phyloP scores from a whole-genome alignment of 1,140 invertebrate species.

The Cyclina sinensis region DNA sequence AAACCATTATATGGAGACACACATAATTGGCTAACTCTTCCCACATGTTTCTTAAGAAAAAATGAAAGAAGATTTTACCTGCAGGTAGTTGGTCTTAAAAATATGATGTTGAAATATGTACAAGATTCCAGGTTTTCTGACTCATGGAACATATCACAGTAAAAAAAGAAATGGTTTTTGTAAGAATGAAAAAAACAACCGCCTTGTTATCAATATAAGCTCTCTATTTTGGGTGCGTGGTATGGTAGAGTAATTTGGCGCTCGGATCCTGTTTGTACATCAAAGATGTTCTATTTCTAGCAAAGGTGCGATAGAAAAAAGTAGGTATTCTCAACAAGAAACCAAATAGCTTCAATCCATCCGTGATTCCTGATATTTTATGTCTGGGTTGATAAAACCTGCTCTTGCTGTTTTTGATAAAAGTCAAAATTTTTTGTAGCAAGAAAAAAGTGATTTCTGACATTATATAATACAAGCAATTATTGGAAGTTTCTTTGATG shows the following conservation, averaged over 20 bases:
- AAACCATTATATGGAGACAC: too few species aligned
- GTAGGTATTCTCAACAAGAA: not conserved
- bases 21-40: too few species aligned
- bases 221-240: not conserved
- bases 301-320: not conserved
- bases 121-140: not conserved
- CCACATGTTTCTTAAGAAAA: too few species aligned
- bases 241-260: slow-evolving; percentile 14
- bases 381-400: too few species aligned
- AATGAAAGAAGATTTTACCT: too few species aligned
- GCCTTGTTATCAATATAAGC: not conserved
- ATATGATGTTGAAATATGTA: not conserved
- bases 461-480: too few species aligned
- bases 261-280: not conserved
- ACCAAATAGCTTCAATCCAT: not conserved
- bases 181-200: not conserved
- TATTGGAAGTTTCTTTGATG: too few species aligned
- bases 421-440: too few species aligned
- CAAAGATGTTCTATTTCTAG: slow-evolving; percentile 11
- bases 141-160: not conserved
- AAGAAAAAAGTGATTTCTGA: too few species aligned
- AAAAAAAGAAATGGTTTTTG: not conserved
- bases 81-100: not conserved
- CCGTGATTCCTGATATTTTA: not conserved
- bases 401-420: too few species aligned